Conservation (phyloP, 1,140 invertebrate genomes). For the Atta colombica region DNA sequence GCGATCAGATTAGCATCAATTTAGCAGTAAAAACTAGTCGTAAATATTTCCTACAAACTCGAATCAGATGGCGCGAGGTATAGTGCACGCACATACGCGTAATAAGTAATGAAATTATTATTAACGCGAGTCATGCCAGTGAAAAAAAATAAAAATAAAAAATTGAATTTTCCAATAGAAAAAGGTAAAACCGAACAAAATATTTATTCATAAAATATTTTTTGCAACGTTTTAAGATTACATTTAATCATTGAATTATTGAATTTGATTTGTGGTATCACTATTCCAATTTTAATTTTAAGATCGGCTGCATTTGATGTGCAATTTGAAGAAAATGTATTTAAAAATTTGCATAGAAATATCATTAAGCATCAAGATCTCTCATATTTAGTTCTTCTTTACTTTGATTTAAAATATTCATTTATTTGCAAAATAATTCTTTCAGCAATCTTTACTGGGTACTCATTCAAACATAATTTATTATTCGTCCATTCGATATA, state of each 20-base stretch:
- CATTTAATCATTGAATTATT: too few species aligned
- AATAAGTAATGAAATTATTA: conserved; percentile 56
- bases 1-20: conserved; percentile 62
- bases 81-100: not conserved
- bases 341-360: too few species aligned
- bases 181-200: not conserved
- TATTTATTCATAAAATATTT: not conserved
- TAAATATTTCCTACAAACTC: conserved; percentile 55
- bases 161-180: not conserved
- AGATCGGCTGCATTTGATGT: too few species aligned
- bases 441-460: not conserved
- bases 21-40: conserved; percentile 56
- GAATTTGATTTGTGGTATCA: too few species aligned
- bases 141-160: conserved; percentile 6
- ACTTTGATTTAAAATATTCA: not conserved
- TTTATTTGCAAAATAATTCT: conserved; percentile 15
- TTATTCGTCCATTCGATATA: not conserved
- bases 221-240: too few species aligned
- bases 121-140: conserved; percentile 35
- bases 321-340: too few species aligned
- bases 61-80: conserved; percentile 40
- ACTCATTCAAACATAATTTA: not conserved
- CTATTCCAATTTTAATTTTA: too few species aligned
- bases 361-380: too few species aligned
- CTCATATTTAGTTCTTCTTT: too few species aligned